Evolutionary conservation across 2,797 vertebrate species (phyloP), one percentile per base, ranked within the genome.

Genomic region (Australoheros facetus): DNA sequence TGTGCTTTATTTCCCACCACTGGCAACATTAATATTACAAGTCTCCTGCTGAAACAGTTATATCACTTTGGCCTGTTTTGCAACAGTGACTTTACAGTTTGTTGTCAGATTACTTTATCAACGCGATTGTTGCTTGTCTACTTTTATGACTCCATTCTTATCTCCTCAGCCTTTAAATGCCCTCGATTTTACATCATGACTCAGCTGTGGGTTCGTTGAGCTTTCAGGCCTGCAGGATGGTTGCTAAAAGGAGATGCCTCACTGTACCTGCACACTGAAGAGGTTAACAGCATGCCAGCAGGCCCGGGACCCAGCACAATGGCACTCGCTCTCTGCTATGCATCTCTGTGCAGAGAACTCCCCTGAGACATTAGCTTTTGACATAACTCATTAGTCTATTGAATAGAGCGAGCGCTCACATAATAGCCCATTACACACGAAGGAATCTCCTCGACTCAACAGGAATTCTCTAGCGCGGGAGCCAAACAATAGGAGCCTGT

Each of bases 361-460:
- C 93, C 93, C 73, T 17, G 92, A 88, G 93, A 91, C 90, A 48
- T 42, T 54, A 13, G 79, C 87, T 84, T 87, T 77, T 88, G 91
- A 82, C 85, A 83, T 75, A 90, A 90, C 86, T 94, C 93, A 91
- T 93, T 91, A 91, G 87, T 83, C 84, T 84, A 73, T 90, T 94
- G 90, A 95, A 95, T 93, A 88, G 92, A 85, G 79, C 56, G 51
- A 75, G 85, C 77, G 54, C 85, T 55, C 92, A 94, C 91, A 95
- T 94, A 95, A 95, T 94, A 81, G 91, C 80, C 81, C 93, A 92
- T 94, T 93, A 89, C 90, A 80, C 60, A 11, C 76, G 69, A 3
- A 94, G 94, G 92, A 95, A 94, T 95, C 94, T 95, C 92, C 87
- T 87, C 78, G 14, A 86, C 93, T 86, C 81, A 1, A 85, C 89